Percentiles rank a stretch among this genome's conserved stretches.
Evolutionary conservation across 2,888 invertebrate species (phyloP).

Genomic region (Stictocephala bisonia): DNA sequence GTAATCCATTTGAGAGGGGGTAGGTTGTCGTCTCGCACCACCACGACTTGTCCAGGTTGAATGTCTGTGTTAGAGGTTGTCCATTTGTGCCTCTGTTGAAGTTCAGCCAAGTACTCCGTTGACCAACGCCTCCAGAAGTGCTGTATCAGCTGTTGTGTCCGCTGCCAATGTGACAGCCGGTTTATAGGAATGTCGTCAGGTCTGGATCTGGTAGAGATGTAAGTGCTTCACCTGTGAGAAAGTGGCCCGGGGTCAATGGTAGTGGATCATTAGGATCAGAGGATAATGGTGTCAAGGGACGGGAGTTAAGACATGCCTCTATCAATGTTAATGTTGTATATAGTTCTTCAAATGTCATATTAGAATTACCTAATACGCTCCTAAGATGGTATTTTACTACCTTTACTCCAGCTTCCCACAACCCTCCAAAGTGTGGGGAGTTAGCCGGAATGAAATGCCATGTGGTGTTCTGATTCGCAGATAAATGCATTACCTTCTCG

Average conservation of each 20-base stretch:
- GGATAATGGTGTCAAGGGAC: constrained; percentile 55
- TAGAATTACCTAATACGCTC: constrained; percentile 55
- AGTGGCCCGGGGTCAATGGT: constrained; percentile 18
- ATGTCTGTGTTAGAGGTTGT: background rate
- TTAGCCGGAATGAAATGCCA: constrained; percentile 53
- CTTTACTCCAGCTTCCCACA: constrained; percentile 61
- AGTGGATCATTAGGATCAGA: background rate
- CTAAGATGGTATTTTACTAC: constrained; percentile 59
- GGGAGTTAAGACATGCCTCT: constrained; percentile 60
- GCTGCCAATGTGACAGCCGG: constrained; percentile 36
- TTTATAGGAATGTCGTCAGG: background rate
- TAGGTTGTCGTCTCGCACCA: constrained; percentile 50
- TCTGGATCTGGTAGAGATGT: constrained; percentile 34
- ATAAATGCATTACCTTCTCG: constrained; percentile 39
- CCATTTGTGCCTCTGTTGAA: constrained; percentile 58
- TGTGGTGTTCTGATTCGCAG: background rate
- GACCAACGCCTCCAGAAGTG: constrained; percentile 57
- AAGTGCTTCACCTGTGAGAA: constrained; percentile 19
- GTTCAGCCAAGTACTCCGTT: constrained; percentile 57
- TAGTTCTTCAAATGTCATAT: constrained; percentile 61
- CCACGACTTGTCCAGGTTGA: constrained; percentile 50
- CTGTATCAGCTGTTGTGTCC: constrained; percentile 53
- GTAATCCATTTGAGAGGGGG: constrained; percentile 52
- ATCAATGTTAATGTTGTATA: constrained; percentile 60
- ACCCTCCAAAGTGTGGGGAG: constrained; percentile 60